These are phyloP conservation scores for Andrena praecox DNA, from an alignment of 2,888 invertebrate genomes.

Conservation along the genomic window DNA sequence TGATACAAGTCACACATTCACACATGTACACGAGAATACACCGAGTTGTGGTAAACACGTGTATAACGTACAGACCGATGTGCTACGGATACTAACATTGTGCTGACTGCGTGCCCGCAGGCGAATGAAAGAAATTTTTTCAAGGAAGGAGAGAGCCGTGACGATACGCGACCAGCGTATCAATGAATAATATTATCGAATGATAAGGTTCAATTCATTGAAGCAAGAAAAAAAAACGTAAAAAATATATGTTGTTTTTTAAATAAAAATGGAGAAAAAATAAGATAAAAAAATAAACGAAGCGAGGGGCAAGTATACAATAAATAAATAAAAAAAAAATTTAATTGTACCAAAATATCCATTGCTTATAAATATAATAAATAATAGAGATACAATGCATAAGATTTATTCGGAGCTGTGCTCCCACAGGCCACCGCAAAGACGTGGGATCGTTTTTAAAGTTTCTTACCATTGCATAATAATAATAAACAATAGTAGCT, in stretches of 20 bases:
- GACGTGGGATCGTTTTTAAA: slow-evolving; percentile 84
- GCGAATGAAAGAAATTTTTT: slow-evolving; percentile 77
- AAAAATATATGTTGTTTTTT: slow-evolving; percentile 79
- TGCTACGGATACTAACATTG: slow-evolving; percentile 79
- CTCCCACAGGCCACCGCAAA: slow-evolving; percentile 82
- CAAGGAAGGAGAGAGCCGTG: slow-evolving; percentile 66
- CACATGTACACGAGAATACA: slow-evolving; percentile 61
- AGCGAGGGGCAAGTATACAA: slow-evolving; percentile 79
- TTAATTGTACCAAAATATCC: slow-evolving; percentile 85
- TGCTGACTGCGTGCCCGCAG: slow-evolving; percentile 78
- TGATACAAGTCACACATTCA: slow-evolving; percentile 70
- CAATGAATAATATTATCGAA: slow-evolving; percentile 71
- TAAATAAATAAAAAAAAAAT: slow-evolving; percentile 73
- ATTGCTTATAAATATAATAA: slow-evolving; percentile 84
- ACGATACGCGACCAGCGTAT: slow-evolving; percentile 52
- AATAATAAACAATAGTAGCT: slow-evolving; percentile 76
- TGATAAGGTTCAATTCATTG: slow-evolving; percentile 74
- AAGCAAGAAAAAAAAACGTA: slow-evolving; percentile 65
- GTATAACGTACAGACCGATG: slow-evolving; percentile 74
- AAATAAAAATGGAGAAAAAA: slow-evolving; percentile 72
- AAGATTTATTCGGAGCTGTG: slow-evolving; percentile 85
- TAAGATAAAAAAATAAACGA: slow-evolving; percentile 66
- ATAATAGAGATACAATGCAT: slow-evolving; percentile 84
- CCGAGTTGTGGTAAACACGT: slow-evolving; percentile 68
- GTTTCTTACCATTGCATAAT: slow-evolving; percentile 85